phyloP scores from a whole-genome alignment of 2,797 vertebrate species.

The Euphonia xanthogaster region DNA sequence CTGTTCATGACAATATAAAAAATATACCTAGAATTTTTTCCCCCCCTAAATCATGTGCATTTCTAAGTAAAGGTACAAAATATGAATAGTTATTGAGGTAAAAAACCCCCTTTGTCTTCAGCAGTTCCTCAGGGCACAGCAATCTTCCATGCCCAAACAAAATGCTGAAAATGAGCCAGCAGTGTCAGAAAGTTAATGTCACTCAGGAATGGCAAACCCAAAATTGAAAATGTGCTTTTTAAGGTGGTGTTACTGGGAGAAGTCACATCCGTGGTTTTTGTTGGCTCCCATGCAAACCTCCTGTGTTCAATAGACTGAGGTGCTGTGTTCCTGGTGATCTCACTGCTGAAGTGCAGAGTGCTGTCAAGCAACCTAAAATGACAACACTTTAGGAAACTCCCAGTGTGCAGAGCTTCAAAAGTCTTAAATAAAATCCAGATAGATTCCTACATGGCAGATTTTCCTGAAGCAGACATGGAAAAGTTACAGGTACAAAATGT shows the following conservation, averaged over 20 bases:
- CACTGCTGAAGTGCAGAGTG: background rate
- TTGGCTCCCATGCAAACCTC: background rate
- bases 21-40: background rate
- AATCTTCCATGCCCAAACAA: background rate
- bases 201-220: background rate
- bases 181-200: background rate
- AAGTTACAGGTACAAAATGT: accelerated
- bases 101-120: background rate
- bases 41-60: background rate
- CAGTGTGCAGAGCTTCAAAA: background rate
- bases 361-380: background rate
- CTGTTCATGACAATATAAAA: background rate
- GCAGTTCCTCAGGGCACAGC: background rate
- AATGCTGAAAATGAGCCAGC: background rate
- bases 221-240: background rate
- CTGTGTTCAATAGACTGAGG: background rate
- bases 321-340: background rate
- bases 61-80: background rate
- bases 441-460: background rate
- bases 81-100: background rate
- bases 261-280: background rate
- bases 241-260: background rate
- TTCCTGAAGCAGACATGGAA: background rate
- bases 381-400: background rate
- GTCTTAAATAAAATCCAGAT: background rate